These are phyloP conservation scores for Neotragus moschatus DNA, from an alignment of 2,113 vertebrate species.

Conservation along the genomic window DNA sequence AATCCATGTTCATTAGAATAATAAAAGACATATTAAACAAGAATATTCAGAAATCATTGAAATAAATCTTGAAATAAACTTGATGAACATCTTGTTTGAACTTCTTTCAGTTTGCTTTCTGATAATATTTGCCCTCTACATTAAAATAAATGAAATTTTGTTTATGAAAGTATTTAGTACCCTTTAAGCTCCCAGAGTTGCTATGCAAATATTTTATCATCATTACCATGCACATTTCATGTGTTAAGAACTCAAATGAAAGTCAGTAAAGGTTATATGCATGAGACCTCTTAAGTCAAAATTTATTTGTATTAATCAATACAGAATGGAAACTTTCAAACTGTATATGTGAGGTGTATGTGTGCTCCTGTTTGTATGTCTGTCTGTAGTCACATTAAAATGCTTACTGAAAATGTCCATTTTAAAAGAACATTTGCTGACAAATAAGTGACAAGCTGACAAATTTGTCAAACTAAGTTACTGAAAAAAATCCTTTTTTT, in stretches of 20 bases:
- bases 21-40: neutral
- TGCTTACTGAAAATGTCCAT: neutral
- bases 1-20: neutral
- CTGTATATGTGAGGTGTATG: neutral
- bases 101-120: neutral
- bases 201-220: neutral
- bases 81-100: neutral
- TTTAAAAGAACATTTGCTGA: neutral
- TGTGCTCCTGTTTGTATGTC: neutral
- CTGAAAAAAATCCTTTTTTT: neutral
- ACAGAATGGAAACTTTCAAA: neutral
- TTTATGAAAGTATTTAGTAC: neutral
- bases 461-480: neutral
- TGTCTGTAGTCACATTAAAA: neutral
- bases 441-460: neutral
- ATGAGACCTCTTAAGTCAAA: neutral
- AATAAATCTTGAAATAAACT: neutral
- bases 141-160: neutral
- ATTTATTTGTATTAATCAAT: constrained; percentile 14
- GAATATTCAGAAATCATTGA: neutral
- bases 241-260: neutral
- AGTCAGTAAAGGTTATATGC: neutral
- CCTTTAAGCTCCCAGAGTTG: neutral
- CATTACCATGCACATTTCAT: neutral
- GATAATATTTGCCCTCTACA: neutral